Base-by-base conservation (phyloP, 2,113 vertebrate genomes). In the Tenebrosternarchus preto region DNA sequence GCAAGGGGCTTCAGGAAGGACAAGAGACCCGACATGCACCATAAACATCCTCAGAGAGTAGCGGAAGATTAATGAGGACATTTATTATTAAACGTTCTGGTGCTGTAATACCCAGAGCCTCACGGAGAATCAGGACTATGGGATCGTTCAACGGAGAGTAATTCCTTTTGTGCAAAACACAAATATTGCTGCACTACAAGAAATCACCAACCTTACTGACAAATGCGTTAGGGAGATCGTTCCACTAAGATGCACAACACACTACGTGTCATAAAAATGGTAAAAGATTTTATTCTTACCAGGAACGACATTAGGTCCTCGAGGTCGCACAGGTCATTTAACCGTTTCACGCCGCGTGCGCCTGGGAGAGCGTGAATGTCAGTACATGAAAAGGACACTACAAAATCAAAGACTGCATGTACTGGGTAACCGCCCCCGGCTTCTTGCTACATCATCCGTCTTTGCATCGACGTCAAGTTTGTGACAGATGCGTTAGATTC, bases 231-330 rank as follows among this genome's bases (percentile, higher is more conserved):
- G 39, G 39, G 11, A 50, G 43, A 50, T 50, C 9, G 2, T 50
- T 9, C 15, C 15, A 12, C 43, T 12, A 50, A 50, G 8, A 9
- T 12, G 43, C 43, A 50, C 43, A 50, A 50, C 12, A 67, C 24
- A 69, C 2, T 6, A 19, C 16, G 12, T 4, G 6, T 29, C 1
- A 50, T 6, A 46, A 20, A n/a, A 9, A 39, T 7, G n/a, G 12
- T 12, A n/a, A 19, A 24, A 63, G n/a, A 78, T 36, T 8, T 39
- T 24, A 55, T 57, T 69, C 91, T 92, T 90, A 94, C 93, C 92
- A 94, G 87, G 91, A 93, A 94, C 89, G 93, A 94, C 93, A 94
- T 94, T 88, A 90, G 89, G 88, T 90, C 88, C 88, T 88, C 61
- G 50, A 59, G n/a, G 83, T 76, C 79, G 82, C 64, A 82, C 73